phyloP scores from a whole-genome alignment of 2,113 vertebrate species.

The Zosterops hypoxanthus region DNA sequence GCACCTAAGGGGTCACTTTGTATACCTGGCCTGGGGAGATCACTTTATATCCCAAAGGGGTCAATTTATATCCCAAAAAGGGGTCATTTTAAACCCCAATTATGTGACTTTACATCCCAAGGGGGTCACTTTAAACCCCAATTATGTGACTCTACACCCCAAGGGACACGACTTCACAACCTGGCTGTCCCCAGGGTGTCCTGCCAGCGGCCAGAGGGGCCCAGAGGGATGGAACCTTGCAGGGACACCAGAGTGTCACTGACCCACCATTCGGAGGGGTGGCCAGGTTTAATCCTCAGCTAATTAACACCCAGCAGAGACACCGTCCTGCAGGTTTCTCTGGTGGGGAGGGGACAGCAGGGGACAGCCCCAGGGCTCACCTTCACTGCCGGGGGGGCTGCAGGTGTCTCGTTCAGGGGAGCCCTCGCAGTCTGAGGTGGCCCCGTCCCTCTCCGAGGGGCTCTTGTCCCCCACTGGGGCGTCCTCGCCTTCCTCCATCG shows the following conservation, averaged over 20 bases:
- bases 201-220: not conserved
- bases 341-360: accelerated
- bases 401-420: slow-evolving; percentile 72
- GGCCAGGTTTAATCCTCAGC: not conserved
- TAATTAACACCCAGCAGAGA: not conserved
- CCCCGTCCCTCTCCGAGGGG: slow-evolving; percentile 78
- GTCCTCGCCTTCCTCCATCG: slow-evolving; percentile 85
- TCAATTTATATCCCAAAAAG: not conserved
- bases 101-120: not conserved
- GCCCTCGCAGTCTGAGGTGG: slow-evolving; percentile 76
- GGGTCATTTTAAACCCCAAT: not conserved
- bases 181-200: not conserved
- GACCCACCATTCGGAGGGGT: accelerated
- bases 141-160: no score
- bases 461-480: slow-evolving; percentile 65
- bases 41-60: no score
- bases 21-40: not conserved
- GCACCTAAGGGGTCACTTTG: not conserved
- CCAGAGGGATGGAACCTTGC: not conserved
- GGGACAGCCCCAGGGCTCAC: slow-evolving; percentile 61
- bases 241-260: accelerated
- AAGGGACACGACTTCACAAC: not conserved
- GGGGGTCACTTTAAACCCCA: not conserved
- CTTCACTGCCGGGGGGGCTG: slow-evolving; percentile 78
- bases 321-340: not conserved